Base-by-base conservation (phyloP, 2,797 vertebrate species). In the Psittacula echo region DNA sequence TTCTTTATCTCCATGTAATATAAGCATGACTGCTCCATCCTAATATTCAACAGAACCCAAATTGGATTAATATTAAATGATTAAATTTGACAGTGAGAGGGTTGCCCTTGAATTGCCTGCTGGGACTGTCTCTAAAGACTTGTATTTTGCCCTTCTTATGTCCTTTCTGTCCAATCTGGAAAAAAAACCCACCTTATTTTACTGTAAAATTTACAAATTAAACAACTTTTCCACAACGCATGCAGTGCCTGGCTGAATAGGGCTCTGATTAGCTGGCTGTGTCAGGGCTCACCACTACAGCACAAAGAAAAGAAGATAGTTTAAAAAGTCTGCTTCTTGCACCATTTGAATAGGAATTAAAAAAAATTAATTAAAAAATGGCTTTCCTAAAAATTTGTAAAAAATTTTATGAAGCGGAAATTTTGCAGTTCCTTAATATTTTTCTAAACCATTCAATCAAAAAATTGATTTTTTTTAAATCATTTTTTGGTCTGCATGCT, bases 171-270 rank as follows among this genome's bases (percentile, higher is more conserved):
- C 67, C 61, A 77, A 29, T 37, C 3, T 61, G 54, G 9, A 77
- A 84, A 47, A 67, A 72, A 71, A 26, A 0, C 0, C 1, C 3
- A 42, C 50, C 11, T 64, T 85, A 73, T 88, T 88, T 82, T 76
- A 79, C 54, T 61, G 29, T 80, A 64, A 90, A 50, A 85, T 71
- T 76, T 85, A 79, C 39, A 74, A 94, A 94, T 94, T 90, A 89
- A 88, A 22, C 45, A 88, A 41, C 44, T 47, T 79, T 48, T 5
- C 51, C 16, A 66, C 39, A 61, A 2, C 11, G 15, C 50, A 56
- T 62, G 13, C 8, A 26, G 23, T 2, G 7, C 16, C 21, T 86
- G 23, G 10, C 18, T 76, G 66, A 95, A 91, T 34, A 81, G 30
- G 34, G 5, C 9, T 90, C 84, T 93, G 75, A 94, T 91, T 75